Evolutionary conservation across 1,140 invertebrate genomes (phyloP).

Genomic region (Leptopilina boulardi): DNA sequence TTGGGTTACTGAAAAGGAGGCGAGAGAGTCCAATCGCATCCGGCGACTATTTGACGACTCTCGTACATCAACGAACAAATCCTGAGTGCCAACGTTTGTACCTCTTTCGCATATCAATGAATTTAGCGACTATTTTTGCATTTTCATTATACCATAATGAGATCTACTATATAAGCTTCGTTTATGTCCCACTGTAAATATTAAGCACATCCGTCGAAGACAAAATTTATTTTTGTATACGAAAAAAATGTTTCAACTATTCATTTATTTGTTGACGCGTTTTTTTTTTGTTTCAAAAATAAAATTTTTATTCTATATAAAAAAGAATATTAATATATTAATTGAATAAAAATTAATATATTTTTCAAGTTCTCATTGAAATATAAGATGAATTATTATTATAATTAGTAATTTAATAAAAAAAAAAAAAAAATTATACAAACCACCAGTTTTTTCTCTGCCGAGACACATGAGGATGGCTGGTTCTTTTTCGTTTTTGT

Average conservation of each 20-base stretch:
- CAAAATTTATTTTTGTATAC: conserved; percentile 28
- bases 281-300: not conserved
- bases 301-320: not conserved
- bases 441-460: conserved; percentile 18
- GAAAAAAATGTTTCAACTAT: not conserved
- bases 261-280: not conserved
- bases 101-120: conserved; percentile 63
- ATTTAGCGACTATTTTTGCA: conserved; percentile 43
- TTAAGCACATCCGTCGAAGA: not conserved
- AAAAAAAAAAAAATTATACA: not conserved
- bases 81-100: conserved; percentile 46
- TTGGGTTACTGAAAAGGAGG: conserved; percentile 61
- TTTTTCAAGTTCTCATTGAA: too few species aligned
- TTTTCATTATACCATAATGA: conserved; percentile 60
- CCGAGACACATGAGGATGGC: conserved; percentile 2
- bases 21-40: conserved; percentile 59
- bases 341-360: too few species aligned
- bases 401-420: not conserved
- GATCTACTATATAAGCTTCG: conserved; percentile 34
- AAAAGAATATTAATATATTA: not conserved
- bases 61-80: conserved; percentile 63
- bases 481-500: not conserved
- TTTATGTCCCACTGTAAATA: conserved; percentile 10
- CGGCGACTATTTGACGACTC: conserved; percentile 53
- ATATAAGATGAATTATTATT: too few species aligned